Evolutionary conservation across 1,140 invertebrate species (phyloP), one percentile per base, ranked within the genome.

Genomic region (Platyscapa corneri): DNA sequence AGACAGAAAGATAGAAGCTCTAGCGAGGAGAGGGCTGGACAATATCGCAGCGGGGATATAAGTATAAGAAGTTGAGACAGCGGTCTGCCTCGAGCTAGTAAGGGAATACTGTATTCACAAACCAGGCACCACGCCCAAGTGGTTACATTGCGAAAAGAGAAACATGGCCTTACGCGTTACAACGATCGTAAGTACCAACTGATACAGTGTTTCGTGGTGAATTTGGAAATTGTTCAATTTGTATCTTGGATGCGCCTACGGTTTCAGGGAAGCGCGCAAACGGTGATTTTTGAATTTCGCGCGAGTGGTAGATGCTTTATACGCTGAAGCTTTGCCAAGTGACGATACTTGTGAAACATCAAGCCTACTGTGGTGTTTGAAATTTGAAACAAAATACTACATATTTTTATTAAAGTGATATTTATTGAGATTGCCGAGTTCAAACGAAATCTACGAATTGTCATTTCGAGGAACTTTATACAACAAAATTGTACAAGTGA

Each of bases 21-120:
- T 23, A 0, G 81, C 30, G 64, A 65, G 83, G 78, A 80, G 83
- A 75, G 77, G 83, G 83, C 67, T 56, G 70, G 72, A 76, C 84
- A 70, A 85, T 88, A 79, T 72, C 83, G 87, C 86, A 89, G 88
- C 87, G 89, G 88, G 88, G 89, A 89, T 90, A 89, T 88, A 88
- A 88, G 89, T 90, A 90, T 90, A 90, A 90, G 89, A 90, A 88
- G 86, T 86, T 87, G 82, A 84, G 86, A 85, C 88, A 83, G 87
- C 83, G 87, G 88, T 88, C 83, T 84, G 86, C 83, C 80, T 86
- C 89, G 87, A 87, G 87, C 87, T 89, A 90, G 89, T 90, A 78
- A 88, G 86, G 83, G 86, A 89, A 75, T 70, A 34, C 49, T 75
- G 82, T 64, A 76, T 75, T 64, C 18, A 42, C 70, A 74, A 74